Evolutionary conservation across 2,888 invertebrate genomes (phyloP).

Genomic region (Thalpophila matura): DNA sequence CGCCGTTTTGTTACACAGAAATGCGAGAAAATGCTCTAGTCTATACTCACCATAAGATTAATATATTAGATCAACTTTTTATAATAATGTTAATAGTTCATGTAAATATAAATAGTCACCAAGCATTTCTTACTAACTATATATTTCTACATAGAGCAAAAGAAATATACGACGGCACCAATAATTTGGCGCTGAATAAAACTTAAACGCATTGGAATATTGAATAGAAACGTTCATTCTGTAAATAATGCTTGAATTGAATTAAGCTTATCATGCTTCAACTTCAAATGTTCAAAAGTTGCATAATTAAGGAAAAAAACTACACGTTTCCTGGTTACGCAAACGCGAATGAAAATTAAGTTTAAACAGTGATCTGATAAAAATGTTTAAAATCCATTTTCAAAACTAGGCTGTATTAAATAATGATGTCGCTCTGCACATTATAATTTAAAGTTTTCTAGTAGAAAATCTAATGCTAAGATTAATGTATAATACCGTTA

Average conservation of each 20-base stretch:
- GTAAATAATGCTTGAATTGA: neutral
- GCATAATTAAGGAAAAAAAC: neutral
- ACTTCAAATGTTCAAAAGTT: neutral
- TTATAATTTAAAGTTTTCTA: no score
- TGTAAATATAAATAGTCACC: constrained; percentile 7
- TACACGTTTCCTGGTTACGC: neutral
- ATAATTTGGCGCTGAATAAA: neutral
- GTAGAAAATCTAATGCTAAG: no score
- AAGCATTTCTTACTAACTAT: neutral
- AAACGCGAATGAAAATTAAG: neutral
- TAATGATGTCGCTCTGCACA: no score
- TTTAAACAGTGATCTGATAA: neutral
- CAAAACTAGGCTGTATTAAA: no score
- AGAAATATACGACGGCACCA: neutral
- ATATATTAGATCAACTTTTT: constrained; percentile 14
- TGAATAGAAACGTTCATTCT: neutral
- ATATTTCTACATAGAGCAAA: neutral
- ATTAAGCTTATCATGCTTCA: neutral
- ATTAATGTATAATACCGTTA: neutral
- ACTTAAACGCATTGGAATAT: neutral
- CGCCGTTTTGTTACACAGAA: no score
- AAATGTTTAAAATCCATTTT: neutral
- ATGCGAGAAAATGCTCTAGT: no score
- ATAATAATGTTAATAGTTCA: neutral
- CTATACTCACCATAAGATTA: no score